Base-by-base conservation (phyloP, 2,888 invertebrate species). In the Cheilosia scutellata region DNA sequence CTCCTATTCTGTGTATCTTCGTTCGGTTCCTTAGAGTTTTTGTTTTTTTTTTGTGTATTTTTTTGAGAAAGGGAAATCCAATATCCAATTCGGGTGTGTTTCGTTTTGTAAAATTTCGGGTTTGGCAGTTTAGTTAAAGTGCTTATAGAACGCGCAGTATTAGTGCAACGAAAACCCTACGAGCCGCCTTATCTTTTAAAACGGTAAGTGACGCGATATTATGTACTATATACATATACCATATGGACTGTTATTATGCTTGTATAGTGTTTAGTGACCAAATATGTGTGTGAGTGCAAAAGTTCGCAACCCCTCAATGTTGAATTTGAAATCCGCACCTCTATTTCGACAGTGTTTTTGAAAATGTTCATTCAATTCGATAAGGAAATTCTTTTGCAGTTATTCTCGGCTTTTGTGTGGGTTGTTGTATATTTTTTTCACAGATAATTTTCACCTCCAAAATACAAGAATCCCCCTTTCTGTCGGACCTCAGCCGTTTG, bases 111-210 rank as follows among this genome's bases (percentile, higher is more conserved):
- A 86, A 72, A 77, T 68, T 82, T 80, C 74, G 72, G 76, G 74
- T 84, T 80, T 74, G 87, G 75, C 83, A 87, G 87, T 87, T 87
- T 80, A 84, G 88, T 87, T 88, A 88, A 88, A 88, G 88, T 88
- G 87, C 88, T 89, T 87, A 79, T 71, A 76, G 82, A 88, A 86
- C 87, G 88, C 88, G 82, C 87, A 86, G 79, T 88, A 87, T 87
- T 88, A 51, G 88, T 87, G 88, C 87, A 83, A 80, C 79, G 83
- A 87, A 76, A 60, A 57, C 53, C 47, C 44, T 65, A 57, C 70
- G 75, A 75, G 47, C 20, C 55, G 60, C 60, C 53, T 58, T 80
- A 71, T 71, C 51, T 55, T 37, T 60, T 49, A 63, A 60, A 80
- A 84, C 75, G 80, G 80, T 80, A 84, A 84, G 80, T 80, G 80